Base-by-base conservation (phyloP, 2,113 vertebrate species). In the Petrocephalus microphthalmus region DNA sequence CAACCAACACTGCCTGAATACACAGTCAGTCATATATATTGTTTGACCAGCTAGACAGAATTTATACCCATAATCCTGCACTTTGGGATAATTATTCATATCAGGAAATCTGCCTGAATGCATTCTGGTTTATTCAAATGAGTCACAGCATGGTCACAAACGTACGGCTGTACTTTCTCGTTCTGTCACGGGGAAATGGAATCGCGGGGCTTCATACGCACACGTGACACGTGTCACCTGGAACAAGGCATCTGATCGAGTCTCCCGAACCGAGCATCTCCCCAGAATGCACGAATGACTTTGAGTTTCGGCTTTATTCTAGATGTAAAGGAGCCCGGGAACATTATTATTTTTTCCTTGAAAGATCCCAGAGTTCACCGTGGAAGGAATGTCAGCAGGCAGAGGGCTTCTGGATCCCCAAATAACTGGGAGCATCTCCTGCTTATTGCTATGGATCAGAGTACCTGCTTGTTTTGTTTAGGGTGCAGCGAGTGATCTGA, bases 381-480 rank as follows among this genome's bases (percentile, higher is more conserved):
- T 49, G 7, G 22, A 85, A 54, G 84, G 22, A 54, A 85, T 15
- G 25, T 83, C 42, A 83, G 81, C 42, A 49, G 33, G 71, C 15
- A 83, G 42, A 83, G 45, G 49, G 37, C 7, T 17, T 49, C 22
- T 22, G 20, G 20, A 10, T 47, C 20, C 81, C 51, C 5, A 33
- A 29, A 49, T 53, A 29, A 51, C 47, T 15, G 22, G 19, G 82
- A 84, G 47, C 51, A 85, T 33, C 11, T 85, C n/a, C 84, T 49
- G 4, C 84, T 29, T 85, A 54, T 52, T 53, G 51, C 84, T 33
- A 19, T 85, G 51, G n/a, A 74, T 87, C 87, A 87, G 49, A 78
- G 49, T 42, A 81, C 7, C n/a, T 22, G 52, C 25, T 29, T 81
- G 64, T 87, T 49, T 47, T 54, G 87, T 49, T 74, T 78, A 15